Conservation (phyloP, 2,888 invertebrate species). For the Drosophila atripex region DNA sequence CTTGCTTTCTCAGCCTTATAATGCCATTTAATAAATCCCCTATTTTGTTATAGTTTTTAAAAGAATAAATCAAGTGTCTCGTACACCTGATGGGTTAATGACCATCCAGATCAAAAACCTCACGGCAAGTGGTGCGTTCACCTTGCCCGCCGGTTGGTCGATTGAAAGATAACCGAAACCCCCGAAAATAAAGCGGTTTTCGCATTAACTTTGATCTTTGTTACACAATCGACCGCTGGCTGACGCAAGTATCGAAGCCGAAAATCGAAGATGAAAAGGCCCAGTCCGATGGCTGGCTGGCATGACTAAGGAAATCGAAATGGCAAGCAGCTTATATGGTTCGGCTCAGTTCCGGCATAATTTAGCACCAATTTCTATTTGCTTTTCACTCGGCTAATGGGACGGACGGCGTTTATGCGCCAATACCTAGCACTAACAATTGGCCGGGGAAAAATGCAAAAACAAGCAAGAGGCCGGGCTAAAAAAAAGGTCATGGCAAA, state of each 20-base stretch:
- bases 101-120: conserved; percentile 36
- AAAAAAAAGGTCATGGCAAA: conserved; percentile 71
- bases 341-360: conserved; percentile 72
- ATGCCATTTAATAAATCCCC: not conserved
- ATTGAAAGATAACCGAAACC: conserved; percentile 28
- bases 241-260: conserved; percentile 56
- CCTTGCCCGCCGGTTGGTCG: conserved; percentile 22
- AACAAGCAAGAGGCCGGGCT: not conserved
- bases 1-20: not conserved
- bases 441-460: conserved; percentile 30
- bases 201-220: conserved; percentile 45
- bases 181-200: conserved; percentile 20
- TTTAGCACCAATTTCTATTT: conserved; percentile 78
- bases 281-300: conserved; percentile 1
- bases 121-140: conserved; percentile 37
- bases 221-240: conserved; percentile 54
- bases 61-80: conserved; percentile 5
- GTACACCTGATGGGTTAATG: conserved; percentile 26
- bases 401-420: conserved; percentile 57
- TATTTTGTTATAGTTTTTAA: not conserved
- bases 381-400: conserved; percentile 73
- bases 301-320: conserved; percentile 37
- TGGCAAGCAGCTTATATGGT: conserved; percentile 49
- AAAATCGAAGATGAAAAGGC: conserved; percentile 37
- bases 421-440: conserved; percentile 34